phyloP scores from a whole-genome alignment of 1,140 invertebrate genomes.

The Anadara kagoshimensis region DNA sequence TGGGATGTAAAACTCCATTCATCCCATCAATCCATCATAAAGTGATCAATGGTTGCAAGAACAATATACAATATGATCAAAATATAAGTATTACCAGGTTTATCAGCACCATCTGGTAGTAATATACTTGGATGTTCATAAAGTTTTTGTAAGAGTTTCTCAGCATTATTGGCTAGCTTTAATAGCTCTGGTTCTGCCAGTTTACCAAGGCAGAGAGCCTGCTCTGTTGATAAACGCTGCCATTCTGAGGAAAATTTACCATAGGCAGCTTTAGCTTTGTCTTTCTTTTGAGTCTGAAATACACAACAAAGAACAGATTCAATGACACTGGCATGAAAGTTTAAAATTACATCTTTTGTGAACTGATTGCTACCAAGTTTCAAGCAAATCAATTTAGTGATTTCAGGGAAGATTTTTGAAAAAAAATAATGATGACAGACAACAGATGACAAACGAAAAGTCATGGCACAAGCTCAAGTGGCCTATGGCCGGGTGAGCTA shows the following conservation, averaged over 20 bases:
- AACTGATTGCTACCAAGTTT: too few species aligned
- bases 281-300: constrained; percentile 48
- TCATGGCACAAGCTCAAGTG: too few species aligned
- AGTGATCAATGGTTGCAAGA: too few species aligned
- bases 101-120: constrained; percentile 20
- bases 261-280: constrained; percentile 55
- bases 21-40: too few species aligned
- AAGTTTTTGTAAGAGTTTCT: constrained; percentile 54
- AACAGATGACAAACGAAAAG: too few species aligned
- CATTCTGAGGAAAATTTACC: constrained; percentile 55
- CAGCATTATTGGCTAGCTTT: constrained; percentile 43
- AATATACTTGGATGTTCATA: constrained; percentile 60
- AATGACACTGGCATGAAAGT: neutral
- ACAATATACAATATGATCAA: too few species aligned
- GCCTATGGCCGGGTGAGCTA: too few species aligned
- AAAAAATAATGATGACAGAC: too few species aligned
- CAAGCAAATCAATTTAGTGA: too few species aligned
- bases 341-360: too few species aligned
- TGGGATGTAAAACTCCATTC: too few species aligned
- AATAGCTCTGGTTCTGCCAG: constrained; percentile 54
- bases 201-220: constrained; percentile 52
- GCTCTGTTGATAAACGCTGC: constrained; percentile 56
- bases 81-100: constrained; percentile 39
- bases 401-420: too few species aligned
- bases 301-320: neutral